Evolutionary conservation across 2,888 invertebrate species (phyloP).

Genomic region (Lasioglossum morio): DNA sequence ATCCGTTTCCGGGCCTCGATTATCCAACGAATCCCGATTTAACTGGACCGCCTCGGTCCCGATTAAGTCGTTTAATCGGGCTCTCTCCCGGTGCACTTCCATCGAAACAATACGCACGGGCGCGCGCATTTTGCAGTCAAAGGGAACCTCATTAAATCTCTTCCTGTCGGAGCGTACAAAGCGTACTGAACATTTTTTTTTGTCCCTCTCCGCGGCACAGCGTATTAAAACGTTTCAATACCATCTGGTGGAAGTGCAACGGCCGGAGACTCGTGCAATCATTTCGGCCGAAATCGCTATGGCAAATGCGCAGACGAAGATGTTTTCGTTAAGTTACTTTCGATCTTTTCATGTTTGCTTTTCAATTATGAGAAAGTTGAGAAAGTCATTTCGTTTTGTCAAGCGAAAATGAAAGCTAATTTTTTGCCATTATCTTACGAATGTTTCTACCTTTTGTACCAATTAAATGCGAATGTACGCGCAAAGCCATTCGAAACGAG

Average conservation of each 20-base stretch:
- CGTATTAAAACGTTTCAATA: slow-evolving; percentile 30
- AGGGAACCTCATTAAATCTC: slow-evolving; percentile 34
- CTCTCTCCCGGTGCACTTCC: slow-evolving; percentile 13
- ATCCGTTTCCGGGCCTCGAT: slow-evolving; percentile 9
- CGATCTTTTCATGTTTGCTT: background rate
- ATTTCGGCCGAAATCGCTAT: background rate
- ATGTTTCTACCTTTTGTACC: too few relatives aligned
- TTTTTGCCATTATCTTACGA: too few relatives aligned
- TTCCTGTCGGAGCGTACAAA: slow-evolving; percentile 24
- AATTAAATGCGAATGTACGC: too few relatives aligned
- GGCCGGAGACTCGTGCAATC: background rate
- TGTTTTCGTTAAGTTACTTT: background rate
- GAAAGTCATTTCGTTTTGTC: too few relatives aligned
- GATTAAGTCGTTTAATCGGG: slow-evolving; percentile 29
- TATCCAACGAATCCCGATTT: slow-evolving; percentile 17
- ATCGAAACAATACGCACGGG: slow-evolving; percentile 25
- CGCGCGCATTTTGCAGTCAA: slow-evolving; percentile 29
- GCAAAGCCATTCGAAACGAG: too few relatives aligned
- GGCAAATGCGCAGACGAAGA: background rate
- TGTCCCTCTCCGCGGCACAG: background rate
- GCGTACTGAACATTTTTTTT: slow-evolving; percentile 4
- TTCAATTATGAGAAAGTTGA: background rate
- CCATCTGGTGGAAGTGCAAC: background rate
- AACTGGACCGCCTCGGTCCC: slow-evolving; percentile 8
- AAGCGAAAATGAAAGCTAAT: too few relatives aligned